phyloP scores from a whole-genome alignment of 2,113 vertebrate genomes.

The Leptobrachium ailaonicum region DNA sequence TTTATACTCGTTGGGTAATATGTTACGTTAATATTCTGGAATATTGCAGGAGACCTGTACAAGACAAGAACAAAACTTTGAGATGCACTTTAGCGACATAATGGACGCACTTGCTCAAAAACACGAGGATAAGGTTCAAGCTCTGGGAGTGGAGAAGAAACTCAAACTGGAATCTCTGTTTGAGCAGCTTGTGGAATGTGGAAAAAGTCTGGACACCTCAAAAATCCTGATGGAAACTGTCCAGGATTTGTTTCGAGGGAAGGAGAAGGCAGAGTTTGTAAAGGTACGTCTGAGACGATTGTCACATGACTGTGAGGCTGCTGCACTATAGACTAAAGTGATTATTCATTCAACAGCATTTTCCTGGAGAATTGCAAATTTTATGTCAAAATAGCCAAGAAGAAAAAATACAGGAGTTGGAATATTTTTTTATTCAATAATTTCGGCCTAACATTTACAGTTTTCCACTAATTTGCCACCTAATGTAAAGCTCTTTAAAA shows the following conservation, averaged over 20 bases:
- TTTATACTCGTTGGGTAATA: not conserved
- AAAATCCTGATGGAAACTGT: constrained; percentile 86
- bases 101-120: constrained; percentile 86
- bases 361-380: too few relatives aligned
- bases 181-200: constrained; percentile 81
- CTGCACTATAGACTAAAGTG: too few relatives aligned
- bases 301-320: too few relatives aligned
- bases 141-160: constrained; percentile 84
- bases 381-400: too few relatives aligned
- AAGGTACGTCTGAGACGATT: constrained; percentile 69
- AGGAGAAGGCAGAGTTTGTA: constrained; percentile 79
- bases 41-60: constrained; percentile 88
- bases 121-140: constrained; percentile 75
- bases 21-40: not conserved
- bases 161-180: constrained; percentile 87
- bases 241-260: constrained; percentile 75
- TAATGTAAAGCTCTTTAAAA: too few relatives aligned
- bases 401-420: too few relatives aligned
- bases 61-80: constrained; percentile 88
- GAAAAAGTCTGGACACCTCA: constrained; percentile 77
- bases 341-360: too few relatives aligned
- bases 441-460: too few relatives aligned
- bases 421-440: too few relatives aligned
- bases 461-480: too few relatives aligned
- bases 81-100: constrained; percentile 86